These are phyloP conservation scores for Sorex fumeus DNA, from an alignment of 2,113 vertebrate genomes.

Conservation along the genomic window DNA sequence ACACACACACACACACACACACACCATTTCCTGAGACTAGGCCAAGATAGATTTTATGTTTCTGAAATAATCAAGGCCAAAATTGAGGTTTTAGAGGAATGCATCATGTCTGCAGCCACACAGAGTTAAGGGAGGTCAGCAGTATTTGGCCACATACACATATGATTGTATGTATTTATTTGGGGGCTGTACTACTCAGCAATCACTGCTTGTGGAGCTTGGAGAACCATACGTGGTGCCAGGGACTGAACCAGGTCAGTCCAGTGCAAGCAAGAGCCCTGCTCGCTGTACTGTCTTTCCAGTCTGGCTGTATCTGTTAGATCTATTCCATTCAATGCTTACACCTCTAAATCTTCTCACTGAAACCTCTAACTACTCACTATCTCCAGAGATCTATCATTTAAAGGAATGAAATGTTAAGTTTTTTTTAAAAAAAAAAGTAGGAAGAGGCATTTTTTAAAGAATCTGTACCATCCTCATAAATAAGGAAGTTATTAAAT, in stretches of 20 bases:
- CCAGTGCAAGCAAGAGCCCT: too few species aligned
- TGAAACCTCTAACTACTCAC: not conserved
- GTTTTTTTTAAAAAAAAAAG: not conserved
- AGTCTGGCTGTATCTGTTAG: not conserved
- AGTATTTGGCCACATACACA: not conserved
- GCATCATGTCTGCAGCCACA: constrained; percentile 93
- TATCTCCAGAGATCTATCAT: not conserved
- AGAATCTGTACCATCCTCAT: constrained; percentile 7
- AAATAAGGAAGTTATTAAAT: constrained; percentile 20
- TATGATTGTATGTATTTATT: fast-evolving
- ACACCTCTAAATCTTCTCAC: not conserved
- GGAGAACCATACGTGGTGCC: too few species aligned
- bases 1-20: too few species aligned
- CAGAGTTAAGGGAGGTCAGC: constrained; percentile 81
- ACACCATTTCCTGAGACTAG: constrained; percentile 83
- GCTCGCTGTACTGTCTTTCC: too few species aligned
- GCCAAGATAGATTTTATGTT: constrained; percentile 91
- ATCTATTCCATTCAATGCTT: not conserved
- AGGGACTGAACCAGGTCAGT: too few species aligned
- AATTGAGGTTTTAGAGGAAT: constrained; percentile 94
- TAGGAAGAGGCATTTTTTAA: not conserved
- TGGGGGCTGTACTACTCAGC: too few species aligned
- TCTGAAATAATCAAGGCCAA: constrained; percentile 93
- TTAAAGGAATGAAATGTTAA: not conserved
- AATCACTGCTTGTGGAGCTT: too few species aligned